These are phyloP conservation scores for Biston betularia DNA, from an alignment of 2,888 invertebrate genomes.

Conservation along the genomic window DNA sequence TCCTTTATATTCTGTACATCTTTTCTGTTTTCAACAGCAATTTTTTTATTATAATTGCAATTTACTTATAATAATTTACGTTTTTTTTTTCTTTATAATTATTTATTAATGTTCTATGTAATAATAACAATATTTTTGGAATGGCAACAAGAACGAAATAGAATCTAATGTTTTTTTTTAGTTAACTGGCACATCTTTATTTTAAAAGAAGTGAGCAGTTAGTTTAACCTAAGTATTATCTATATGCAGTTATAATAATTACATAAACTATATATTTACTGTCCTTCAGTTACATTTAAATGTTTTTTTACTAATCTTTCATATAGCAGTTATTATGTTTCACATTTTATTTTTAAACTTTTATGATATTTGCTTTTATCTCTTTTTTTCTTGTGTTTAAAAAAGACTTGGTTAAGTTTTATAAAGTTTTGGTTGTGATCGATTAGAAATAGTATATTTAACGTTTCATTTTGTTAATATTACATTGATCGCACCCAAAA, in stretches of 20 bases:
- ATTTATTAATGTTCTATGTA: background rate
- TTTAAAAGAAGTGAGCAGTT: conserved; percentile 68
- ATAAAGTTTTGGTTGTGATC: conserved; percentile 79
- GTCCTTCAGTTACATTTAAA: too few species aligned
- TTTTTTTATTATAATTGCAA: background rate
- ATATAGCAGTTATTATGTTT: too few species aligned
- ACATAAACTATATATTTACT: background rate
- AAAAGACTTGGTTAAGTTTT: background rate
- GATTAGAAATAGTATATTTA: conserved; percentile 59
- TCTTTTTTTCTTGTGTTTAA: too few species aligned
- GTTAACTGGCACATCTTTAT: conserved; percentile 74
- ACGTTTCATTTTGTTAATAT: conserved; percentile 29
- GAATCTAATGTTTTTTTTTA: background rate
- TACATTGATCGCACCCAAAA: conserved; percentile 80
- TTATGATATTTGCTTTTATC: too few species aligned
- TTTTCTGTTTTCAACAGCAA: background rate
- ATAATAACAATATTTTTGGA: background rate
- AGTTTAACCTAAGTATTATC: background rate
- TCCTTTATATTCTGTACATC: conserved; percentile 21
- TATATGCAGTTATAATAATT: background rate
- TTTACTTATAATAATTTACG: too few species aligned
- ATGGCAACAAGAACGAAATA: background rate
- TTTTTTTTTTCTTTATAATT: too few species aligned
- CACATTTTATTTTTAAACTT: too few species aligned
- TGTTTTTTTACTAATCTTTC: too few species aligned